These are phyloP conservation scores for Sitobion miscanthi DNA, from an alignment of 1,140 invertebrate genomes.

Conservation along the genomic window DNA sequence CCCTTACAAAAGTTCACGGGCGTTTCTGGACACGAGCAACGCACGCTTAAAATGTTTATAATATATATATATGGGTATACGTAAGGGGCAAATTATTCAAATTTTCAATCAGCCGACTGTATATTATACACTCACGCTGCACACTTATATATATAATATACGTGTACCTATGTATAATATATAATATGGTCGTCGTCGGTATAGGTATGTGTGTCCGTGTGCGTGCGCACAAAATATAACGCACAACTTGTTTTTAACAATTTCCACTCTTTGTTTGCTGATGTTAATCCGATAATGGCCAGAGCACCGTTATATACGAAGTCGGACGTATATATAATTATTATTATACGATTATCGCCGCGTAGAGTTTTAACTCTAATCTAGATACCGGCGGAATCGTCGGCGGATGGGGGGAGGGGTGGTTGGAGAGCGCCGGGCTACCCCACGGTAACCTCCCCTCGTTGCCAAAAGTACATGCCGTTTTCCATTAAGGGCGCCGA, in stretches of 20 bases:
- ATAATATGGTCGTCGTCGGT: neutral
- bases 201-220: neutral
- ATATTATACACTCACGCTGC: neutral
- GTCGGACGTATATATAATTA: slow-evolving; percentile 41
- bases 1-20: slow-evolving; percentile 40
- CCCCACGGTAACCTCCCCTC: neutral
- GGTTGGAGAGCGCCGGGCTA: too few relatives aligned
- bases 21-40: neutral
- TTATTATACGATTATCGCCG: slow-evolving; percentile 44
- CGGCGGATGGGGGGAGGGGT: too few relatives aligned
- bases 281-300: slow-evolving; percentile 52
- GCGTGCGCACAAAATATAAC: neutral
- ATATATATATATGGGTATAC: neutral
- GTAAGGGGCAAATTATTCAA: slow-evolving; percentile 49
- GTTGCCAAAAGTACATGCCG: neutral
- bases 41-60: neutral
- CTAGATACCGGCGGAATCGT: neutral
- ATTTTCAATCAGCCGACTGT: slow-evolving; percentile 42
- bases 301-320: slow-evolving; percentile 14
- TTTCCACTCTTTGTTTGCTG: slow-evolving; percentile 38
- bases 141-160: neutral
- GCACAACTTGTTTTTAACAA: neutral
- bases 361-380: slow-evolving; percentile 16
- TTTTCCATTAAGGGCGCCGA: slow-evolving; percentile 1
- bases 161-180: neutral